Base-by-base conservation (phyloP, 2,797 vertebrate species). In the Lithobates sylvaticus region DNA sequence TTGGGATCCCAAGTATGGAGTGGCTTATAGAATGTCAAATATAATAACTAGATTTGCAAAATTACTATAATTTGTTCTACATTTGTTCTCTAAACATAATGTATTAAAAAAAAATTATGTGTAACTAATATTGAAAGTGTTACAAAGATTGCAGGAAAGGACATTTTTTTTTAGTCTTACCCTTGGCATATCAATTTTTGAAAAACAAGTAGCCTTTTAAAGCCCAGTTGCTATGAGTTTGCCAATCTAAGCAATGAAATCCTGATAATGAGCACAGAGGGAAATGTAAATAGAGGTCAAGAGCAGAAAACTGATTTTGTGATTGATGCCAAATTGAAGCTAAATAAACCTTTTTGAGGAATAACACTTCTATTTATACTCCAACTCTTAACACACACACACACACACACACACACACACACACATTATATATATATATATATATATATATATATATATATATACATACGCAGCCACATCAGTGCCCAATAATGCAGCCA, bases 221-320 rank as follows among this genome's bases (percentile, higher is more conserved):
- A 76, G 71, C 73, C 78, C 44, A 81, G 47, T 81, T 76, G 77
- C 47, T 23, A 9, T 70, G n/a, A 34, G 29, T 26, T 65, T 76
- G 64, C 79, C 80, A 81, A 82, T 86, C 34, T 64, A 67, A 76
- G 65, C 73, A 82, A 71, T 70, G 73, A 23, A 70, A 34, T 65
- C 13, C 27, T 44, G 34, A 27, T 67, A 77, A 13, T 76, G 72
- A 76, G 36, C 78, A 81, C 44, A 39, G 50, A 86, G 36, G 36
- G 73, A 86, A 81, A 42, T 86, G n/a, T 70, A 47, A 68, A 29
- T 34, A 70, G 39, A 82, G 78, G 78, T 81, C 65, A 81, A 65
- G 26, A 76, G 15, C 50, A 39, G 27, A 69, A 44, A 61, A 81
- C 15, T 5, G 10, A n/a, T 26, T 81, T 26, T 18, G 44, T 12